Evolutionary conservation across 2,113 vertebrate genomes (phyloP).

Genomic region (Apistogramma diplotaenia): DNA sequence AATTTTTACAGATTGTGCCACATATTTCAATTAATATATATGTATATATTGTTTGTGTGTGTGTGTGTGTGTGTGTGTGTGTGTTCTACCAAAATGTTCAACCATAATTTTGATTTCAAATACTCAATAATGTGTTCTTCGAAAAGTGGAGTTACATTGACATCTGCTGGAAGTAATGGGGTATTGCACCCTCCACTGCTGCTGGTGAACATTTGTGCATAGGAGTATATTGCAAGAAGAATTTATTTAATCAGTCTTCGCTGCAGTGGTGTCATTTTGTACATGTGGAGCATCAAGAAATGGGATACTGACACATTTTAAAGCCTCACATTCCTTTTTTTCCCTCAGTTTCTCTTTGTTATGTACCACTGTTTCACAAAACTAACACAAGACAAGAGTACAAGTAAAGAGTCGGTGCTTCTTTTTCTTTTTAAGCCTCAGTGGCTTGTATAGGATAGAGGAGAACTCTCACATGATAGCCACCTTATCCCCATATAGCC

Average conservation of each 20-base stretch:
- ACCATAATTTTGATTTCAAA: background rate
- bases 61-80: background rate
- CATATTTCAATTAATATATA: background rate
- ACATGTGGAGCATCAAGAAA: background rate
- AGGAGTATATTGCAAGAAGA: background rate
- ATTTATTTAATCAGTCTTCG: background rate
- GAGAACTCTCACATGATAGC: conserved; percentile 53
- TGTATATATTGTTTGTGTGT: fast-evolving
- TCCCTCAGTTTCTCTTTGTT: background rate
- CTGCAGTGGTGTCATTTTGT: background rate
- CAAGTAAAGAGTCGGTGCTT: background rate
- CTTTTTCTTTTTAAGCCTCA: background rate
- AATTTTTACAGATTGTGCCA: conserved; percentile 11
- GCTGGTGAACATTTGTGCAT: background rate
- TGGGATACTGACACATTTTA: background rate
- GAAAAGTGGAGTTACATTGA: conserved; percentile 42
- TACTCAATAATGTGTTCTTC: background rate
- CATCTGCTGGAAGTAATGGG: conserved; percentile 58
- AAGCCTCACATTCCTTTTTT: background rate
- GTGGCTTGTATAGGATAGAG: background rate
- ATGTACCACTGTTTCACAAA: background rate
- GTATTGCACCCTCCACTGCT: conserved; percentile 5
- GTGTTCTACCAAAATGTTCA: background rate
- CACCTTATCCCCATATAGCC: background rate
- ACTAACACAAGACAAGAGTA: background rate